phyloP scores from a whole-genome alignment of 30 jellyfish, hydroid and myxozoan species.

The Aurelia sp. region DNA sequence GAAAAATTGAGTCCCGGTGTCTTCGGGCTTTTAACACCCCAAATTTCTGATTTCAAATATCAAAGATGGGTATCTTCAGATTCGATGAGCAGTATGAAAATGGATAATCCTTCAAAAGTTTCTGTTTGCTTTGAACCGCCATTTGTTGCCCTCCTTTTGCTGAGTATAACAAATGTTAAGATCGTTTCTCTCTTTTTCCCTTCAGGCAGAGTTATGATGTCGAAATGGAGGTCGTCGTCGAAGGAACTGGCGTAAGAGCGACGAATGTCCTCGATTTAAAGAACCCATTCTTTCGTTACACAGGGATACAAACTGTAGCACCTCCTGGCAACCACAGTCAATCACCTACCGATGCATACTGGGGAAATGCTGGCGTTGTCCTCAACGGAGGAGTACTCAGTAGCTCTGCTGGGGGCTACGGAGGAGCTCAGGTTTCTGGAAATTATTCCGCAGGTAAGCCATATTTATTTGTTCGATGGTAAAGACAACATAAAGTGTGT shows the following conservation, averaged over 20 bases:
- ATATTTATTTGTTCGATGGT: too few species aligned
- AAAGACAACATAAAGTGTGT: too few species aligned
- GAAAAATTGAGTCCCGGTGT: too few species aligned
- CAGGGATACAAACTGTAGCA: constrained; percentile 86
- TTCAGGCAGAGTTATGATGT: constrained; percentile 96
- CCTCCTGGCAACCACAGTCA: constrained; percentile 94
- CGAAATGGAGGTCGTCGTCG: constrained; percentile 92
- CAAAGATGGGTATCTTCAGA: too few species aligned
- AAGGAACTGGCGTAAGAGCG: constrained; percentile 98
- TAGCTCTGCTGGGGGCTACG: constrained; percentile 67
- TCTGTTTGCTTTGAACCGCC: too few species aligned
- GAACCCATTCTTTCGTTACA: constrained; percentile 95
- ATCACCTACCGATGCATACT: constrained; percentile 97
- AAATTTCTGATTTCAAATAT: too few species aligned
- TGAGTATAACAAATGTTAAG: too few species aligned
- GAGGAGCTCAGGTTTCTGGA: constrained; percentile 76
- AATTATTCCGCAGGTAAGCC: constrained; percentile 42
- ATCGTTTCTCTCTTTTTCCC: too few species aligned
- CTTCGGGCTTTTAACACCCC: too few species aligned
- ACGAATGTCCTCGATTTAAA: constrained; percentile 86
- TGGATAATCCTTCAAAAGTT: too few species aligned
- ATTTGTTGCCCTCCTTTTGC: too few species aligned
- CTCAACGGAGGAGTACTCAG: constrained; percentile 83
- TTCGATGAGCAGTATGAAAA: too few species aligned
- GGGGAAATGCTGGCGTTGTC: constrained; percentile 97